phyloP scores from a whole-genome alignment of 2,888 invertebrate species.

The Aphodius granarius region DNA sequence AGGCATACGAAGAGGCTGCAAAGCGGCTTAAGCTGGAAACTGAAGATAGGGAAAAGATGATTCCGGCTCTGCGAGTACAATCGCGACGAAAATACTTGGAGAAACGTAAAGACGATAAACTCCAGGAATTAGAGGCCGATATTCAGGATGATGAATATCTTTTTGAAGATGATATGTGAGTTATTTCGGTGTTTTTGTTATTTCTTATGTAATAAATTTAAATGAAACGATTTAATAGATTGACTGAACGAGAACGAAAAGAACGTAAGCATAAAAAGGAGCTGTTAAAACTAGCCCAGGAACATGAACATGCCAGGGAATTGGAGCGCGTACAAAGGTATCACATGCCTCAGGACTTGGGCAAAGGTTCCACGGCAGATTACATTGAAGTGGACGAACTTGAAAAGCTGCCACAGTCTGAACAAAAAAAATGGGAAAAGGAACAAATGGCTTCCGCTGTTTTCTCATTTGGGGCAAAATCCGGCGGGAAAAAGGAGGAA shows the following conservation, averaged over 20 bases:
- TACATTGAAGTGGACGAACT: slow-evolving; percentile 85
- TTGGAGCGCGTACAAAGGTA: slow-evolving; percentile 92
- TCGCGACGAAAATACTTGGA: slow-evolving; percentile 93
- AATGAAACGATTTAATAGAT: too few species aligned
- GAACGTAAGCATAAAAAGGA: slow-evolving; percentile 91
- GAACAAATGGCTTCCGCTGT: slow-evolving; percentile 93
- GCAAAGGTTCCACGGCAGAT: slow-evolving; percentile 71
- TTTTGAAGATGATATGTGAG: slow-evolving; percentile 86
- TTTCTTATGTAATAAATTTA: too few species aligned
- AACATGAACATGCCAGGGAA: slow-evolving; percentile 94
- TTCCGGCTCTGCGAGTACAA: slow-evolving; percentile 86
- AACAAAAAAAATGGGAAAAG: slow-evolving; percentile 96
- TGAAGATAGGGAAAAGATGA: slow-evolving; percentile 80
- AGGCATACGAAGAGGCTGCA: slow-evolving; percentile 84
- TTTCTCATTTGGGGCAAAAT: slow-evolving; percentile 91
- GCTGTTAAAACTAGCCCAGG: slow-evolving; percentile 85
- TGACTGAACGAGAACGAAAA: slow-evolving; percentile 82
- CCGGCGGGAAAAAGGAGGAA: slow-evolving; percentile 62
- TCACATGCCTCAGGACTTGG: slow-evolving; percentile 88
- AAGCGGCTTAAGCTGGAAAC: slow-evolving; percentile 86
- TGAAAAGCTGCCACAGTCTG: slow-evolving; percentile 81
- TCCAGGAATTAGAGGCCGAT: slow-evolving; percentile 92
- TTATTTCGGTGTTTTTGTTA: slow-evolving; percentile 33
- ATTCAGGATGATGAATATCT: slow-evolving; percentile 95
- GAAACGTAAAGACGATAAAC: slow-evolving; percentile 95